These are phyloP conservation scores for Fulica atra DNA, from an alignment of 2,113 vertebrate species.

Conservation along the genomic window DNA sequence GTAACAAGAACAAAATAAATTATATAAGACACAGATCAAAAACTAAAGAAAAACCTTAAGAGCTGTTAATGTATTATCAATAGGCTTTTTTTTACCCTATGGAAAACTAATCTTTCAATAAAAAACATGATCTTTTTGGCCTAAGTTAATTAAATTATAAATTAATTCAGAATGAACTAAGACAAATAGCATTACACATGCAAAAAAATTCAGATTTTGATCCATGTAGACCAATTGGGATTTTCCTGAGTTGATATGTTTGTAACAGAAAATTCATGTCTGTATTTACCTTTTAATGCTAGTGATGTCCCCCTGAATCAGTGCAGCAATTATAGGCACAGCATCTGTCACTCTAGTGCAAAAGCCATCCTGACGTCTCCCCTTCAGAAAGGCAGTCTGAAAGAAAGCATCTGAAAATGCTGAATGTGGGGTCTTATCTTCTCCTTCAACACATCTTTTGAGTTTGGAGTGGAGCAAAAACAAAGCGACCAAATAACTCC, in stretches of 20 bases:
- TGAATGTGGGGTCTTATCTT: not conserved
- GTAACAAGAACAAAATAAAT: not conserved
- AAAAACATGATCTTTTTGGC: not conserved
- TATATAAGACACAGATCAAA: not conserved
- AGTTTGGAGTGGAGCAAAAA: not conserved
- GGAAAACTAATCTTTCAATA: not conserved
- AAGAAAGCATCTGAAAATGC: not conserved
- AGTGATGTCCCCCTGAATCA: not conserved
- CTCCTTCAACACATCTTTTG: not conserved
- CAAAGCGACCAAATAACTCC: accelerated
- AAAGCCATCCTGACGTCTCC: not conserved
- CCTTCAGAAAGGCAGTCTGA: not conserved
- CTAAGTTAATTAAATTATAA: not conserved
- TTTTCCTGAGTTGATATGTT: not conserved
- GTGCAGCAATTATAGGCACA: not conserved
- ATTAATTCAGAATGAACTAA: not conserved
- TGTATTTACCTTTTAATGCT: not conserved
- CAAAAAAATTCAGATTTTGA: not conserved
- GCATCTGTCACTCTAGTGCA: not conserved
- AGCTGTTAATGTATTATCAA: not conserved
- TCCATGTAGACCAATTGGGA: not conserved
- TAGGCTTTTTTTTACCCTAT: accelerated
- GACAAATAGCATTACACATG: not conserved
- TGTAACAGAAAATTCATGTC: not conserved
- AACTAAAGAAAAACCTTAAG: not conserved